A percentile compares a stretch with the other conserved stretches of the same genome.
phyloP scores from a whole-genome alignment of 2,113 vertebrate species.

The Dunckerocampus dactyliophorus region DNA sequence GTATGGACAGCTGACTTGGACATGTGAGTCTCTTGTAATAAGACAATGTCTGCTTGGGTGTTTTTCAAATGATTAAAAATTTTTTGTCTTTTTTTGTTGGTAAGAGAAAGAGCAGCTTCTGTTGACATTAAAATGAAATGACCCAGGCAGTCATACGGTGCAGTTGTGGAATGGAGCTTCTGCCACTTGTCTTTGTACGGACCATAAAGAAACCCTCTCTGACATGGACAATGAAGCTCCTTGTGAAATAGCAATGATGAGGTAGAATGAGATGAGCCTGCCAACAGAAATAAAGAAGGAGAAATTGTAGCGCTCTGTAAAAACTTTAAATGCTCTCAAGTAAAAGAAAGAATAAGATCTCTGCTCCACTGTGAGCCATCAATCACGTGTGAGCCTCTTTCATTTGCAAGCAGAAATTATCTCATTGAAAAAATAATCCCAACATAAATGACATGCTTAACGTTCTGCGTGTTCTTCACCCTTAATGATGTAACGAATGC shows the following conservation, averaged over 20 bases:
- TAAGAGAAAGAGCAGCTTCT: constrained; percentile 25
- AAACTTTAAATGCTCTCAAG: constrained; percentile 50
- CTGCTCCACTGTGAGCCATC: constrained; percentile 44
- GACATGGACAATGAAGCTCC: constrained; percentile 51
- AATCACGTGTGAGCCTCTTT: constrained; percentile 26
- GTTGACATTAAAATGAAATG: constrained; percentile 39
- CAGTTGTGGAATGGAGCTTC: constrained; percentile 47
- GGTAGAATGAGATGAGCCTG: constrained; percentile 36
- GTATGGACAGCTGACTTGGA: no score
- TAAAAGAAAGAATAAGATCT: constrained; percentile 42
- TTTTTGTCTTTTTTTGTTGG: no score
- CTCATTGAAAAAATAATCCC: constrained; percentile 36
- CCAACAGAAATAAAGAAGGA: constrained; percentile 61
- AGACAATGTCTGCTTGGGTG: no score
- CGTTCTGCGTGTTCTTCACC: not conserved
- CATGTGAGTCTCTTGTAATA: no score
- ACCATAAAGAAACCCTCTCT: constrained; percentile 51
- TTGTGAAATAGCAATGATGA: constrained; percentile 57
- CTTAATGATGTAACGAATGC: no score
- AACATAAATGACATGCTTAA: constrained; percentile 36
- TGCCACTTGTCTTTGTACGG: constrained; percentile 56
- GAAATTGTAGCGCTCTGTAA: constrained; percentile 29
- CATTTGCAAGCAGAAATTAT: constrained; percentile 31
- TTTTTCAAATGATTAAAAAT: no score
- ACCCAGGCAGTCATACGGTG: constrained; percentile 31